Evolutionary conservation across 1,140 invertebrate genomes (phyloP), one percentile per base, ranked within the genome.

Genomic region (Charaxes varanes): DNA sequence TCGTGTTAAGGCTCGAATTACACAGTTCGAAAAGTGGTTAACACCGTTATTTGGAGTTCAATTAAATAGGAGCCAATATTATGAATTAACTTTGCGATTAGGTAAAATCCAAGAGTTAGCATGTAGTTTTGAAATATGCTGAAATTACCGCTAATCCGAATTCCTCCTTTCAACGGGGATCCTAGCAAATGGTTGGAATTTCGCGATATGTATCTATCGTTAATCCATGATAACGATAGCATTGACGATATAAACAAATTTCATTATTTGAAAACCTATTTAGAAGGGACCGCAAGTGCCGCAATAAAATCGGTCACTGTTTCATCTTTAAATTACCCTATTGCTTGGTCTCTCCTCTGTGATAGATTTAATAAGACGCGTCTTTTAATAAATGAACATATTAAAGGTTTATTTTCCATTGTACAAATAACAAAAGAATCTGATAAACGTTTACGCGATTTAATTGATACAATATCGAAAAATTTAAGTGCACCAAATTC

Each of bases 261-360:
- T 18, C 53, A 52, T 41, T 52, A 56, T 38, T 34, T 56, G 5
- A 30, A 41, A 18, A 27, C 48, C 6, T 46, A 34, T n/a, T 11
- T 56, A 5, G 40, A 52, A n/a, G 48, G 40, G 5, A 37, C 47
- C 17, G 48, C 48, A 16, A 36, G 43, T 2, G 13, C 45, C 1
- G 21, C 53, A 6, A 42, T 57, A 4, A 19, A 42, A 2, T 42
- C 44, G 3, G 41, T 53, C 14, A 31, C 36, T 5, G 41, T 53
- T 21, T 53, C 37, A 10, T 27, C 45, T 5, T 12, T 10, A 12
- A 58, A 50, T 34, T 55, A 59, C 36, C n/a, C 14, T 14, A 23
- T 56, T n/a, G 55, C 52, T n/a, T 63, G 60, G 53, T 15, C 52
- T 10, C 6, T 47, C 2, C 31, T 62, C 0, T 58, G 51, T 40